Conservation (phyloP, 1,140 invertebrate species). For the Apis mellifera region DNA sequence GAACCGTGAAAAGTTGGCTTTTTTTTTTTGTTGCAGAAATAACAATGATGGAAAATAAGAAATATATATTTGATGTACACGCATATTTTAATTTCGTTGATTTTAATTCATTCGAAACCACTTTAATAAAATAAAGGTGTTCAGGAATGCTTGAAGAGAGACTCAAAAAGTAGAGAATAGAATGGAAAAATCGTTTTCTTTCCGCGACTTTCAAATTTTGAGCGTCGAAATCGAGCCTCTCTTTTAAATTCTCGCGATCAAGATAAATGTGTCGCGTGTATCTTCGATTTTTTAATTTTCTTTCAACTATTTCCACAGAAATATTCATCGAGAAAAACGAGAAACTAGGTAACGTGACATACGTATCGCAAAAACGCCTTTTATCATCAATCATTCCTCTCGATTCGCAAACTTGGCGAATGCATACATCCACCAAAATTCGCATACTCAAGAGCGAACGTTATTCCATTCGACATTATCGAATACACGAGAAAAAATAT, state of each 20-base stretch:
- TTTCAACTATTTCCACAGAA: too few relatives aligned
- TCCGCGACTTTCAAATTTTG: background rate
- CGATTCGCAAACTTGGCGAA: background rate
- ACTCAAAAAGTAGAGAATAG: background rate
- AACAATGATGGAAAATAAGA: background rate
- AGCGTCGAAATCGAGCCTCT: background rate
- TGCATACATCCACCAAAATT: background rate
- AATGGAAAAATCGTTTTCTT: background rate
- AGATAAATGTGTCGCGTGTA: background rate
- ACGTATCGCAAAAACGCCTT: background rate
- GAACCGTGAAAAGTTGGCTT: background rate
- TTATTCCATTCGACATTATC: background rate
- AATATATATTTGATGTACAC: background rate
- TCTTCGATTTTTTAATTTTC: too few relatives aligned
- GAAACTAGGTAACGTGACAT: background rate
- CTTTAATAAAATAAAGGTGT: background rate
- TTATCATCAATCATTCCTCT: background rate
- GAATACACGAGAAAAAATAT: background rate
- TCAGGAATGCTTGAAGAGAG: background rate
- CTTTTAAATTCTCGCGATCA: background rate
- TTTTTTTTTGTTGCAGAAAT: too few relatives aligned
- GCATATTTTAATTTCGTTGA: background rate
- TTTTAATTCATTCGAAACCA: constrained; percentile 19
- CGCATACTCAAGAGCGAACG: background rate
- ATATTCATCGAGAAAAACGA: background rate